These are phyloP conservation scores for Daktulosphaira vitifoliae DNA, from an alignment of 1,140 invertebrate genomes.

Conservation along the genomic window DNA sequence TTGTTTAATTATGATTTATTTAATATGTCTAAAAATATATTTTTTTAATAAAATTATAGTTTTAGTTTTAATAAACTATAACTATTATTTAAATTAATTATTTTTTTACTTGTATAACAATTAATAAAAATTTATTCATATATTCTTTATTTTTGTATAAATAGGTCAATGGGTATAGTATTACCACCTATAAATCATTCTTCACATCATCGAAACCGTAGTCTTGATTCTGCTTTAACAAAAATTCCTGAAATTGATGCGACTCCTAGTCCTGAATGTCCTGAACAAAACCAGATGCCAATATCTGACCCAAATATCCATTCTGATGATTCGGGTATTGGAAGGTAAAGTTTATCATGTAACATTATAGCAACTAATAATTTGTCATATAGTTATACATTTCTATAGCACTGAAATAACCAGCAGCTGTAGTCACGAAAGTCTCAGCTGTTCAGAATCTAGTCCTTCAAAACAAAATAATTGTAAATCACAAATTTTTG, in stretches of 20 bases:
- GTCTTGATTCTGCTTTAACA: constrained; percentile 75
- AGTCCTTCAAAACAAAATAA: constrained; percentile 9
- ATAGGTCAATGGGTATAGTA: constrained; percentile 67
- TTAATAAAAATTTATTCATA: too few relatives aligned
- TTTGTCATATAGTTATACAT: constrained; percentile 30
- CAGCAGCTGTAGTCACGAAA: constrained; percentile 33
- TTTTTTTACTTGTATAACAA: too few relatives aligned
- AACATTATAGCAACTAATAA: constrained; percentile 18
- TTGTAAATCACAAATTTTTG: constrained; percentile 14
- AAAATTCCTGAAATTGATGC: constrained; percentile 76
- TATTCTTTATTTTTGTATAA: constrained; percentile 36
- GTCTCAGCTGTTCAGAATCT: constrained; percentile 22
- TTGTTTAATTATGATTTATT: constrained; percentile 14
- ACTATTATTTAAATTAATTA: too few relatives aligned
- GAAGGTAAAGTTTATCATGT: constrained; percentile 48
- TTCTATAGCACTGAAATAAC: constrained; percentile 33
- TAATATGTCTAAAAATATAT: too few relatives aligned
- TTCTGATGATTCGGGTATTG: constrained; percentile 77
- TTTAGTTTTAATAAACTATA: too few relatives aligned
- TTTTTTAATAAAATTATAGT: too few relatives aligned
- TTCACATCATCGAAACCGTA: constrained; percentile 76
- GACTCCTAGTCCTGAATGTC: constrained; percentile 67
- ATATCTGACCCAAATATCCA: constrained; percentile 42
- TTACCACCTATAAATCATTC: constrained; percentile 63
- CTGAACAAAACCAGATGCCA: constrained; percentile 40